Conservation (phyloP, 64 coral and sea anemone species). For the Acropora tenuis region DNA sequence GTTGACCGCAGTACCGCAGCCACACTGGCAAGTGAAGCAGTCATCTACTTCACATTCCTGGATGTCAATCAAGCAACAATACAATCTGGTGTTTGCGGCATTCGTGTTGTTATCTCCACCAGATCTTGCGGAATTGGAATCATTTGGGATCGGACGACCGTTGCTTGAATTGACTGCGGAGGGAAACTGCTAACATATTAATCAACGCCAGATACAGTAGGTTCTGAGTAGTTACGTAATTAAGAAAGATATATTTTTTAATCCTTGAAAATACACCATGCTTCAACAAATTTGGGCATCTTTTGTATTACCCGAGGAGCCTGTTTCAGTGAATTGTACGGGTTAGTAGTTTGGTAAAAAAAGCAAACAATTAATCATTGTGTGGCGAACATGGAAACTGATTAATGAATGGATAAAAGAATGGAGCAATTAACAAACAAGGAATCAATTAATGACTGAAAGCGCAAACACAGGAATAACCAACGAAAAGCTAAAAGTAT, state of each 20-base stretch:
- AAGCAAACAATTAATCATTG: neutral
- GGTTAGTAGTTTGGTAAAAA: no score
- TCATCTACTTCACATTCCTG: constrained; percentile 54
- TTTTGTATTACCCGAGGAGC: no score
- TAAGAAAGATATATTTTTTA: no score
- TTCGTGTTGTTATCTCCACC: neutral
- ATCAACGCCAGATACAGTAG: no score
- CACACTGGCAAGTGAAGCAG: constrained; percentile 53
- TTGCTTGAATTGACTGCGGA: neutral
- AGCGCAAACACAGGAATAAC: neutral
- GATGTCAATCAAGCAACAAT: constrained; percentile 14
- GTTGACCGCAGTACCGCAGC: constrained; percentile 1
- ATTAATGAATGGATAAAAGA: neutral
- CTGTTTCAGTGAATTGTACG: no score
- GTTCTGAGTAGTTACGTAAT: no score
- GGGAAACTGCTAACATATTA: no score
- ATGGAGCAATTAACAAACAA: neutral
- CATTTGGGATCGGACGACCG: neutral
- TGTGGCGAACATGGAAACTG: neutral
- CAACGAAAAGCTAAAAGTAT: no score
- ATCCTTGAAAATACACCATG: no score
- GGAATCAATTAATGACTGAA: neutral
- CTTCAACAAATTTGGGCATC: no score
- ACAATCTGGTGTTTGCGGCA: neutral
- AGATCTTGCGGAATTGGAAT: neutral